Percentiles rank a stretch among this genome's conserved stretches.
These are phyloP conservation scores for Sardinella longiceps DNA, from an alignment of 2,797 vertebrate species.

Conservation along the genomic window DNA sequence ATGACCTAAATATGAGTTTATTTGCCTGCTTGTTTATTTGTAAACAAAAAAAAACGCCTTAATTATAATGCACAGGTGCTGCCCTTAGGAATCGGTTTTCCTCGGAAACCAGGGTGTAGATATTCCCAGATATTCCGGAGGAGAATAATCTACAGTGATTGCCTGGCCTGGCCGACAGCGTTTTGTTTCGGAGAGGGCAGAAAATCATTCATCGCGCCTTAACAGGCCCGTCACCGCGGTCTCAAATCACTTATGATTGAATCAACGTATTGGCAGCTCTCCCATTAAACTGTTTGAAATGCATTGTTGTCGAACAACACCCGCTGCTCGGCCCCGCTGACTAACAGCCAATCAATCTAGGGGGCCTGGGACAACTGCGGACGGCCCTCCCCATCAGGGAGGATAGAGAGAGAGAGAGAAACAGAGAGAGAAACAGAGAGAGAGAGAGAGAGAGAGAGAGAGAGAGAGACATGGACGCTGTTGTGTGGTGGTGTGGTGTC, in stretches of 20 bases:
- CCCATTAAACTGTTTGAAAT: constrained; percentile 76
- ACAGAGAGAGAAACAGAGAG: too few species aligned
- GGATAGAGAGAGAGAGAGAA: background rate
- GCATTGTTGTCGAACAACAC: constrained; percentile 65
- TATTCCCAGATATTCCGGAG: constrained; percentile 3
- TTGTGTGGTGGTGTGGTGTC: too few species aligned
- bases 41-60: background rate
- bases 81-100: constrained; percentile 25
- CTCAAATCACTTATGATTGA: constrained; percentile 59
- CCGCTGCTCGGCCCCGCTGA: constrained; percentile 39
- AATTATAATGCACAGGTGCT: constrained; percentile 57
- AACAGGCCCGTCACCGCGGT: constrained; percentile 52
- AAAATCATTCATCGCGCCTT: constrained; percentile 30
- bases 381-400: constrained; percentile 1
- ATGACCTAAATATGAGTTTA: constrained; percentile 15
- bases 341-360: constrained; percentile 72
- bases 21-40: background rate
- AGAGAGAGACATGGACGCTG: background rate
- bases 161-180: constrained; percentile 4
- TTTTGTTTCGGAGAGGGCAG: constrained; percentile 24
- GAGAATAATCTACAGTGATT: constrained; percentile 23
- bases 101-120: background rate
- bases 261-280: constrained; percentile 80
- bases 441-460: background rate
- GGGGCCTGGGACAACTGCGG: constrained; percentile 68